These are phyloP conservation scores for Zhuqinia jingwanae DNA, from an alignment of 2,888 invertebrate species.

Conservation along the genomic window DNA sequence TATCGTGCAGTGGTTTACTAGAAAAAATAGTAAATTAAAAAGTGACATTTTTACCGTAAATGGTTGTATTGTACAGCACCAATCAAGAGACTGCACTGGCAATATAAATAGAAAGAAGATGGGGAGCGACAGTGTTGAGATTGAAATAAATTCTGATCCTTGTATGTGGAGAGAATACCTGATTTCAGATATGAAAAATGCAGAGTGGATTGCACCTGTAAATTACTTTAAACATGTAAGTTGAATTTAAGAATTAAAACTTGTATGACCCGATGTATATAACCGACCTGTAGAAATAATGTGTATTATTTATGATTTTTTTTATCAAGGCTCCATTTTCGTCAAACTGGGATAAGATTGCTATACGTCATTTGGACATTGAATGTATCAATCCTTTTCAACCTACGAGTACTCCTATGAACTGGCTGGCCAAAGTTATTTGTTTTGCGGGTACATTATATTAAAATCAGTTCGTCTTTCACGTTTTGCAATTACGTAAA, in stretches of 20 bases:
- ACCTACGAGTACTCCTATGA: too few species aligned
- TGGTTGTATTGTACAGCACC: too few species aligned
- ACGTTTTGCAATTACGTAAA: background rate
- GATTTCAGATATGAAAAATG: background rate
- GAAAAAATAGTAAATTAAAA: too few species aligned
- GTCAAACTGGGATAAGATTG: background rate
- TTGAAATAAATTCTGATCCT: too few species aligned
- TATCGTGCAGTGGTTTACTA: too few species aligned
- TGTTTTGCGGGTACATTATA: background rate
- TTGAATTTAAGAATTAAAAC: background rate
- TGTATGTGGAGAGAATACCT: background rate
- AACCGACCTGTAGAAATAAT: too few species aligned
- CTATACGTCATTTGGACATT: background rate
- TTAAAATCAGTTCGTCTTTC: background rate
- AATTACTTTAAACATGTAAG: constrained; percentile 6
- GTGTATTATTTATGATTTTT: background rate
- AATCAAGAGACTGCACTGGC: too few species aligned
- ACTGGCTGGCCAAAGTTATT: background rate
- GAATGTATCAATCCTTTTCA: background rate
- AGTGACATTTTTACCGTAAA: too few species aligned
- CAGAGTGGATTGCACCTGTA: background rate
- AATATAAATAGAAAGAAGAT: too few species aligned
- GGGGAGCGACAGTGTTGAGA: too few species aligned
- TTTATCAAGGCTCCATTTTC: background rate
- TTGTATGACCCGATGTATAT: too few species aligned